phyloP scores from a whole-genome alignment of 30 jellyfish, hydroid and myxozoan species.

The Morbakka virulenta region DNA sequence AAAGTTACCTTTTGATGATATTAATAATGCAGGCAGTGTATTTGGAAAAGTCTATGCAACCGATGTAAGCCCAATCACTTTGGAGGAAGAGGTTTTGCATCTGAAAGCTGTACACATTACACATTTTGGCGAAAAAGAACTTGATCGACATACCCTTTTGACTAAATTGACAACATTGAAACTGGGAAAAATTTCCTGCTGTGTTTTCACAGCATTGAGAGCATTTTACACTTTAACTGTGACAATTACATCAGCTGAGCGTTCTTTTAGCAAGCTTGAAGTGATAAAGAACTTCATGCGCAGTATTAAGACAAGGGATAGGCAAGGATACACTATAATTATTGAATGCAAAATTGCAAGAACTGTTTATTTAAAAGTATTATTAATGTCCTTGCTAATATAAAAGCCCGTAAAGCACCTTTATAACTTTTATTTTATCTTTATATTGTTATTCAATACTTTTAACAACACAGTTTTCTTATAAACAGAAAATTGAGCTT shows the following conservation, averaged over 20 bases:
- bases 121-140: constrained; percentile 30
- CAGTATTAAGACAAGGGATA: not conserved
- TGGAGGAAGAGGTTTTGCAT: constrained; percentile 47
- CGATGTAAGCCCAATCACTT: constrained; percentile 39
- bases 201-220: constrained; percentile 48
- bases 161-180: constrained; percentile 10
- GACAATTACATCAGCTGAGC: constrained; percentile 66
- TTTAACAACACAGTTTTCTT: not conserved
- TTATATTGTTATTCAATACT: not conserved
- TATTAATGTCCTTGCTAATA: constrained; percentile 6
- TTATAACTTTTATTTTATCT: not conserved
- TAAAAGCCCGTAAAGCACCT: constrained; percentile 15
- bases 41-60: constrained; percentile 22
- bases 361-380: constrained; percentile 13
- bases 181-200: constrained; percentile 25
- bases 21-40: constrained; percentile 28
- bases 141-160: constrained; percentile 28
- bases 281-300: not conserved
- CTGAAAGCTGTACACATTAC: constrained; percentile 32
- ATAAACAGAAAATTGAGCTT: not conserved
- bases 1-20: constrained; percentile 7
- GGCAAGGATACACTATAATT: not conserved
- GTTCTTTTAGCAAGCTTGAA: constrained; percentile 14
- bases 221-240: constrained; percentile 50
- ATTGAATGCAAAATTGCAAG: constrained; percentile 19